Evolutionary conservation across 2,888 invertebrate species (phyloP), one percentile per base, ranked within the genome.

Genomic region (Hydriomena furcata): DNA sequence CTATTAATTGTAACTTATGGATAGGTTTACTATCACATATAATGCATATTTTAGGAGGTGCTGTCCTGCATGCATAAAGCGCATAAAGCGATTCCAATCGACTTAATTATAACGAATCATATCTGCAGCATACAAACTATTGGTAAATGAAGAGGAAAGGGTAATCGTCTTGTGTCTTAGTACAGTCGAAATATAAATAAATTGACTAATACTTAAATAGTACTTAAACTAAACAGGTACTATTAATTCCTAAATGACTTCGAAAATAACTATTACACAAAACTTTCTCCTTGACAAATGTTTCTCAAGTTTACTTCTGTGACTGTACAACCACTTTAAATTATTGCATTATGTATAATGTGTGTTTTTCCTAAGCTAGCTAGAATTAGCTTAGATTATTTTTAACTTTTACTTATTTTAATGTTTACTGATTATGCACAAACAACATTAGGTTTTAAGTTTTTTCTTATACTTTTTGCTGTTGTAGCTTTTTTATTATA

Each of bases 381-480:
- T 35, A 13, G 30, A 17, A 25, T 34, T n/a, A 8, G 12, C 46
- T 12, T 38, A 38, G 36, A 36, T 11, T 25, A 43, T 41, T 36
- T 30, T 38, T 38, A 37, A 37, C 30, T 40, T 34, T 35, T 28
- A 12, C 7, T 31, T 13, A 17, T 17, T 17, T 3, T 17, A 17
- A 2, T 17, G 45, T 46, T 48, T 28, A 30, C 7, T 41, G 17
- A 38, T 51, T 32, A 50, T 47, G 35, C 34, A 24, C 43, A 40
- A 45, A 25, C 2, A 50, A 44, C 34, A 35, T 49, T n/a, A n/a
- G 35, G 36, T 44, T 55, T 44, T 51, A 51, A 51, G 53, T 53
- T 20, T 56, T 55, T 56, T 58, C 51, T 51, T 45, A 55, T 56
- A 42, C 12, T 54, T 52, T 52, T 44, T 55, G 36, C 10, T 51